A percentile compares a stretch with the other conserved stretches of the same genome.
Conservation (phyloP, 2,888 invertebrate genomes). For the Ennomos quercinarius region DNA sequence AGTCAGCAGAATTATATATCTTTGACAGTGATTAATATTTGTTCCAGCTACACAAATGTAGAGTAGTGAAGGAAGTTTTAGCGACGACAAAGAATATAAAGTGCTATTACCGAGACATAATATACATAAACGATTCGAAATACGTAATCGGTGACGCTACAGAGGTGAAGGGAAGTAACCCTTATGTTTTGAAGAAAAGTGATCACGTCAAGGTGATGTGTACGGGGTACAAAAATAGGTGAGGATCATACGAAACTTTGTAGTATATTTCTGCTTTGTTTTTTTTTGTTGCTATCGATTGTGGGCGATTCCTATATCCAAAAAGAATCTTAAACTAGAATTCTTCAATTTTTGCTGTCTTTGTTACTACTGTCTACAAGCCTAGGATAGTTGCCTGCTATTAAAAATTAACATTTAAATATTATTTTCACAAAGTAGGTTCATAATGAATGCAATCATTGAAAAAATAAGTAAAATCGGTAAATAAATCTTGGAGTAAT, state of each 20-base stretch:
- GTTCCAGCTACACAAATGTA: conserved; percentile 78
- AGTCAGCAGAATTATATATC: too few species aligned
- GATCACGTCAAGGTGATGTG: conserved; percentile 91
- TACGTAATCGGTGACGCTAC: conserved; percentile 82
- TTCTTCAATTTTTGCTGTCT: too few species aligned
- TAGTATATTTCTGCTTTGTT: neutral
- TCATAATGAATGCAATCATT: too few species aligned
- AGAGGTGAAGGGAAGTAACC: conserved; percentile 80
- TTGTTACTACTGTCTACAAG: too few species aligned
- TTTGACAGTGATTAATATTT: neutral
- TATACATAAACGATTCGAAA: conserved; percentile 88
- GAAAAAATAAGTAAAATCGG: too few species aligned
- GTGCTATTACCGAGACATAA: conserved; percentile 88
- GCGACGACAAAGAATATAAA: conserved; percentile 59
- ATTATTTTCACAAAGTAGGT: too few species aligned
- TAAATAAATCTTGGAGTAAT: too few species aligned
- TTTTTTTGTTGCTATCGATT: neutral
- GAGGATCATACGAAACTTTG: conserved; percentile 19
- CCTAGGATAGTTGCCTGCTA: too few species aligned
- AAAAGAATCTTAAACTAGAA: too few species aligned
- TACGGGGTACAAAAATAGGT: conserved; percentile 62
- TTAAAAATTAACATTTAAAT: too few species aligned
- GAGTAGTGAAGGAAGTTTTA: conserved; percentile 60
- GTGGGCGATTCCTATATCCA: too few species aligned
- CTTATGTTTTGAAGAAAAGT: conserved; percentile 87